Percentiles rank a stretch among this genome's conserved stretches.
These are phyloP conservation scores for Passer montanus DNA, from an alignment of 2,113 vertebrate genomes.

Conservation along the genomic window DNA sequence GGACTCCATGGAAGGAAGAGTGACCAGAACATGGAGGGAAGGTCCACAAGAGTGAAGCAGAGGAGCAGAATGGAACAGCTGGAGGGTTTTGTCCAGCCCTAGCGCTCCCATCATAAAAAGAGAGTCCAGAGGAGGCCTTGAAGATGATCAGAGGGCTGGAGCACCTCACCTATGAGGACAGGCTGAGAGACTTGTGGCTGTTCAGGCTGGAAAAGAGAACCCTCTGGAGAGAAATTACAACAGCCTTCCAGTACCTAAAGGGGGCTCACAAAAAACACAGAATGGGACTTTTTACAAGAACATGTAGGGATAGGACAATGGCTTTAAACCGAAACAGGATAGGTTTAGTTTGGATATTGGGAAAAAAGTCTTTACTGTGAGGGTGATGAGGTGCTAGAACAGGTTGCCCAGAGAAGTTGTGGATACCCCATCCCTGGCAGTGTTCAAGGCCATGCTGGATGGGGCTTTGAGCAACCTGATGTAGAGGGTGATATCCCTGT, in stretches of 20 bases:
- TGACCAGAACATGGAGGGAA: neutral
- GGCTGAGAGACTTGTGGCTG: neutral
- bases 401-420: neutral
- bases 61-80: neutral
- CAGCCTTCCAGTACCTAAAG: neutral
- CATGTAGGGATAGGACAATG: neutral
- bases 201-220: neutral
- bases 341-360: neutral
- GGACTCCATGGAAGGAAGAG: neutral
- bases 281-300: neutral
- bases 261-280: neutral
- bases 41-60: neutral
- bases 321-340: neutral
- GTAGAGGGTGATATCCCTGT: neutral
- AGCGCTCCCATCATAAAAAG: neutral
- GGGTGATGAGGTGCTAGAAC: neutral
- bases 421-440: neutral
- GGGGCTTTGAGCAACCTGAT: neutral
- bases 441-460: neutral
- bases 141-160: neutral
- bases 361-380: neutral
- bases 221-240: neutral
- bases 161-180: neutral
- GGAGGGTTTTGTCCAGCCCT: neutral
- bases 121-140: neutral